A percentile compares a stretch with the other conserved stretches of the same genome.
Evolutionary conservation across 1,140 invertebrate genomes (phyloP).

Genomic region (Hylyphantes graminicola): DNA sequence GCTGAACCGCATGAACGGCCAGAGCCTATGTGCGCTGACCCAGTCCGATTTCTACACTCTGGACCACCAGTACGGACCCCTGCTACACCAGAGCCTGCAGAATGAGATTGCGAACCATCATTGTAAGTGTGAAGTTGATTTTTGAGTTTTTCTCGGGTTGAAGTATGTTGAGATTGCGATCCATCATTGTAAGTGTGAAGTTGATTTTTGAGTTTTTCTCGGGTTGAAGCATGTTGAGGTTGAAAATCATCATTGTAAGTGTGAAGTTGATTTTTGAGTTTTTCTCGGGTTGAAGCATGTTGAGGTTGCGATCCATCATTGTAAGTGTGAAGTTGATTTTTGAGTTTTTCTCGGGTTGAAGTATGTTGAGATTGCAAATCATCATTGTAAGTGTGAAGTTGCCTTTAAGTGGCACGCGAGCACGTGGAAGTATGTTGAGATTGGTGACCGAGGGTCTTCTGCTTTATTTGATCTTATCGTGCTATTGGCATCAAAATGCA

Average conservation of each 20-base stretch:
- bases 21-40: conserved; percentile 59
- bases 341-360: background rate
- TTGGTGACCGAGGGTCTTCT: too few species aligned
- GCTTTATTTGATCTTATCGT: too few species aligned
- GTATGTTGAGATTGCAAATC: too few species aligned
- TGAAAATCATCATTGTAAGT: too few species aligned
- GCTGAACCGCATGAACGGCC: conserved; percentile 61
- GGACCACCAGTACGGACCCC: conserved; percentile 60
- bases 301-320: conserved; percentile 56
- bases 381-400: too few species aligned
- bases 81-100: conserved; percentile 61
- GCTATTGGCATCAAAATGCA: too few species aligned
- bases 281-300: too few species aligned
- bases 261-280: too few species aligned
- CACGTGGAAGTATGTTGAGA: too few species aligned
- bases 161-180: conserved; percentile 22
- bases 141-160: background rate
- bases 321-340: conserved; percentile 35
- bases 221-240: too few species aligned
- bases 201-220: background rate
- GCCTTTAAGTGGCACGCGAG: too few species aligned
- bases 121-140: conserved; percentile 42
- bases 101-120: conserved; percentile 58
- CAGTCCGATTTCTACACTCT: conserved; percentile 59
- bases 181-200: conserved; percentile 56